These are phyloP conservation scores for Nycticorax nycticorax DNA, from an alignment of 2,113 vertebrate genomes.

Conservation along the genomic window DNA sequence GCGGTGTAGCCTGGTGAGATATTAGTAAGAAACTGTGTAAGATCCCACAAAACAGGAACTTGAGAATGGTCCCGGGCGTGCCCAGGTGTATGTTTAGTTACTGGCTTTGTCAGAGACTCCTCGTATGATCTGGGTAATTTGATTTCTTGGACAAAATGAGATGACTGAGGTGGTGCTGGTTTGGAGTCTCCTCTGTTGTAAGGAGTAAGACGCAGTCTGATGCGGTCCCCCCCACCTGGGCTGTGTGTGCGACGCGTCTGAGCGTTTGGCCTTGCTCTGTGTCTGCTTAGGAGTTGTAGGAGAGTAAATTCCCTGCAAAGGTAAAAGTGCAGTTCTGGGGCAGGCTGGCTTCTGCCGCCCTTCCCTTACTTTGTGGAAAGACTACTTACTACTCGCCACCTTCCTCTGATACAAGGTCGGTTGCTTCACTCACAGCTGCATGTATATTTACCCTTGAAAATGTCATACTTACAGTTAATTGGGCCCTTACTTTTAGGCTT, in stretches of 20 bases:
- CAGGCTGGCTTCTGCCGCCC: neutral
- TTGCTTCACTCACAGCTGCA: neutral
- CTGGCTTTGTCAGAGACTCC: neutral
- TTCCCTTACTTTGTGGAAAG: neutral
- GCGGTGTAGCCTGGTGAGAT: neutral
- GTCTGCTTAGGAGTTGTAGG: neutral
- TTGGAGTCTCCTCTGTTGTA: neutral
- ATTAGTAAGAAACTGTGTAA: neutral
- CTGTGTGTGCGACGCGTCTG: neutral
- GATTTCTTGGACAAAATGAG: neutral
- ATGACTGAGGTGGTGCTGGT: neutral
- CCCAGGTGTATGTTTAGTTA: neutral
- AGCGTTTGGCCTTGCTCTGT: neutral
- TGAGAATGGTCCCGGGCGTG: neutral
- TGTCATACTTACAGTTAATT: neutral
- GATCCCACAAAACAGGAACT: neutral
- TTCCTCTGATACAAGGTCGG: neutral
- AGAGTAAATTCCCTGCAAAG: neutral
- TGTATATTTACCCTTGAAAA: neutral
- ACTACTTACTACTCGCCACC: neutral
- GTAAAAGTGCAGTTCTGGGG: neutral
- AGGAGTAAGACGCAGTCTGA: neutral
- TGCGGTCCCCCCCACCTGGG: fast-evolving
- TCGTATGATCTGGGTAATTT: neutral
- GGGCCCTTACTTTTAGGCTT: neutral